phyloP scores from a whole-genome alignment of 2,797 vertebrate genomes.

The Microctenopoma stevenorrisi region DNA sequence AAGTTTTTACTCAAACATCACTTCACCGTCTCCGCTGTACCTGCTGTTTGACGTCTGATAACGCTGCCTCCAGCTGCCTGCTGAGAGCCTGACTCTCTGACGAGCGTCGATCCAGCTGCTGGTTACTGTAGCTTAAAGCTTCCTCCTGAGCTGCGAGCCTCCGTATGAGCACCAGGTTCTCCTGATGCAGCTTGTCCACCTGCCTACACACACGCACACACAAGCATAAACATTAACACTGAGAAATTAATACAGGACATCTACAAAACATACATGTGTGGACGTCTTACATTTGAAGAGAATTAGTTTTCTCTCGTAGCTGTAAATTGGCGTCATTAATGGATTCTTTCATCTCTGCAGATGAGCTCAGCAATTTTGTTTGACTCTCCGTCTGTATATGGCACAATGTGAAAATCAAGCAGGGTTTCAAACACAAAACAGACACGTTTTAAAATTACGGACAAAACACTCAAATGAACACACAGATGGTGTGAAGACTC shows the following conservation, averaged over 20 bases:
- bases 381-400: constrained; percentile 74
- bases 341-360: constrained; percentile 74
- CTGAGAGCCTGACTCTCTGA: constrained; percentile 81
- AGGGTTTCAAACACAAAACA: constrained; percentile 23
- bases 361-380: constrained; percentile 66
- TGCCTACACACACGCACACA: constrained; percentile 70
- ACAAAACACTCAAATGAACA: constrained; percentile 36
- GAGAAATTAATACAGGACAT: not conserved
- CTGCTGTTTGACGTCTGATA: constrained; percentile 87
- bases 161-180: constrained; percentile 86
- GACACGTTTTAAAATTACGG: not conserved
- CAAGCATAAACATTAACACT: not conserved
- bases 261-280: not conserved
- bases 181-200: constrained; percentile 82
- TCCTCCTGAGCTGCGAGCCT: constrained; percentile 85
- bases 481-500: not conserved
- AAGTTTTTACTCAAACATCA: not conserved
- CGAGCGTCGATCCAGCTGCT: constrained; percentile 85
- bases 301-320: constrained; percentile 81
- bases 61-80: constrained; percentile 85
- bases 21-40: constrained; percentile 57
- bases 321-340: constrained; percentile 81
- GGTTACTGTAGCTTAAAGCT: constrained; percentile 78
- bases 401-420: constrained; percentile 4
- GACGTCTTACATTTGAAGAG: constrained; percentile 83